Percentiles rank a stretch among this genome's conserved stretches.
These are phyloP conservation scores for Cryptocheilus praepositus DNA, from an alignment of 2,888 invertebrate species.

Conservation along the genomic window DNA sequence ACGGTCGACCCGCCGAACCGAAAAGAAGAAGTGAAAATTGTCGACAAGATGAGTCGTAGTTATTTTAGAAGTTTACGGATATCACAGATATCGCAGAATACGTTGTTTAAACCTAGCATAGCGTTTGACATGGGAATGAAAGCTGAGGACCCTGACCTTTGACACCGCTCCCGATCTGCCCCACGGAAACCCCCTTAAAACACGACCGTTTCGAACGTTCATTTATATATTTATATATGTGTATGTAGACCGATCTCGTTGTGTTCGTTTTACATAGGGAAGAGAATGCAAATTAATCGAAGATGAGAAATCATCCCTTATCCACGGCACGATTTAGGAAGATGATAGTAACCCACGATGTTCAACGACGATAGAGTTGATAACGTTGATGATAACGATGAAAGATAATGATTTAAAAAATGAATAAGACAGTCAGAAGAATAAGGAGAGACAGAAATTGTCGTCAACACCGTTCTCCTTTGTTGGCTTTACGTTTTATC, in stretches of 20 bases:
- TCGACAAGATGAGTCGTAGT: constrained; percentile 27
- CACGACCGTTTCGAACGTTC: constrained; percentile 47
- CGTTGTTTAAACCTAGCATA: constrained; percentile 51
- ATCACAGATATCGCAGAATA: constrained; percentile 4
- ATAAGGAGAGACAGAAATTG: constrained; percentile 45
- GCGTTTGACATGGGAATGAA: constrained; percentile 54
- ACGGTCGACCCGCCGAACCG: constrained; percentile 33
- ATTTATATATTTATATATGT: constrained; percentile 1
- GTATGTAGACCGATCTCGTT: constrained; percentile 24
- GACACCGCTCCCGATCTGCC: background rate
- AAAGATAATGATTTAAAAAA: constrained; percentile 7
- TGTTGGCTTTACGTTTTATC: constrained; percentile 39
- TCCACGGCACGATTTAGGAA: too few species aligned
- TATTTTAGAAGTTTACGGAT: constrained; percentile 44
- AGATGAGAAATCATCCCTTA: constrained; percentile 1
- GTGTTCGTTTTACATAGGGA: constrained; percentile 18
- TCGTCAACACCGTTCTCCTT: constrained; percentile 43
- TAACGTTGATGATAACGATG: background rate
- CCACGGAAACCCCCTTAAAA: background rate
- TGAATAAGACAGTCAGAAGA: constrained; percentile 3
- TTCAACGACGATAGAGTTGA: constrained; percentile 11
- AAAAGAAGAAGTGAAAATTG: constrained; percentile 20
- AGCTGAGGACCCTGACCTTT: constrained; percentile 33
- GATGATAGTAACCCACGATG: too few species aligned
- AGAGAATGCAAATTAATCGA: background rate